Conservation (phyloP, 2,113 vertebrate genomes). For the Brachyistius frenatus region DNA sequence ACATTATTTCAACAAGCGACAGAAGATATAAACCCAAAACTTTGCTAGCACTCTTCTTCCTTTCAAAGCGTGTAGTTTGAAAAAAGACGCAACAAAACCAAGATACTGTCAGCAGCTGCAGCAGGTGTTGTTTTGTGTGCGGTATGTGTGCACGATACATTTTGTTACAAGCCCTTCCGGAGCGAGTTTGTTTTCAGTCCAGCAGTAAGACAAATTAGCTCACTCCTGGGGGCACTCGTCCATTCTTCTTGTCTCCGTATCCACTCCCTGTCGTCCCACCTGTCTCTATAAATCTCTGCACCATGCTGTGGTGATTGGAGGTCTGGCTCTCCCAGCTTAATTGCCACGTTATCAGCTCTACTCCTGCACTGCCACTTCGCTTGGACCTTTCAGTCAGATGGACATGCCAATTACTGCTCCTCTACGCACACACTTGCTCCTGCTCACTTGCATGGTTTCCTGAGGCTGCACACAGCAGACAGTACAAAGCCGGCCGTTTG, state of each 20-base stretch:
- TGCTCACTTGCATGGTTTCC: constrained; percentile 34
- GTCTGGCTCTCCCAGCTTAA: constrained; percentile 62
- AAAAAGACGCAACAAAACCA: constrained; percentile 3
- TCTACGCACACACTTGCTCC: constrained; percentile 23
- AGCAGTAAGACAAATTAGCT: constrained; percentile 64
- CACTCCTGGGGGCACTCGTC: constrained; percentile 49
- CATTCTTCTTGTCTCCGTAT: constrained; percentile 33
- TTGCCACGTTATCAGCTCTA: constrained; percentile 72
- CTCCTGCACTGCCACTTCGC: constrained; percentile 63
- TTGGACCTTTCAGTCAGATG: constrained; percentile 61
- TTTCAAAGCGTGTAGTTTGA: constrained; percentile 11
- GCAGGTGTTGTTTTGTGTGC: constrained; percentile 32
- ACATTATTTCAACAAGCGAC: constrained; percentile 23
- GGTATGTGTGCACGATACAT: constrained; percentile 19
- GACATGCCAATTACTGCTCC: constrained; percentile 70
- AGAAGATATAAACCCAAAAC: not conserved
- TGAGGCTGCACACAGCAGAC: constrained; percentile 38
- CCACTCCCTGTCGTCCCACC: constrained; percentile 43
- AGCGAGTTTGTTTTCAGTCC: constrained; percentile 46
- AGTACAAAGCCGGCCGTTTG: constrained; percentile 57
- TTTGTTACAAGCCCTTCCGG: constrained; percentile 27
- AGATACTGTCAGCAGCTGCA: constrained; percentile 15
- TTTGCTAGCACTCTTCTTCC: not conserved
- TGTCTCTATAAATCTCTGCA: constrained; percentile 47
- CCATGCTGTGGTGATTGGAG: constrained; percentile 59